Percentiles rank a stretch among this genome's conserved stretches.
Evolutionary conservation across 2,113 vertebrate genomes (phyloP).

Genomic region (Nyctereutes procyonoides): DNA sequence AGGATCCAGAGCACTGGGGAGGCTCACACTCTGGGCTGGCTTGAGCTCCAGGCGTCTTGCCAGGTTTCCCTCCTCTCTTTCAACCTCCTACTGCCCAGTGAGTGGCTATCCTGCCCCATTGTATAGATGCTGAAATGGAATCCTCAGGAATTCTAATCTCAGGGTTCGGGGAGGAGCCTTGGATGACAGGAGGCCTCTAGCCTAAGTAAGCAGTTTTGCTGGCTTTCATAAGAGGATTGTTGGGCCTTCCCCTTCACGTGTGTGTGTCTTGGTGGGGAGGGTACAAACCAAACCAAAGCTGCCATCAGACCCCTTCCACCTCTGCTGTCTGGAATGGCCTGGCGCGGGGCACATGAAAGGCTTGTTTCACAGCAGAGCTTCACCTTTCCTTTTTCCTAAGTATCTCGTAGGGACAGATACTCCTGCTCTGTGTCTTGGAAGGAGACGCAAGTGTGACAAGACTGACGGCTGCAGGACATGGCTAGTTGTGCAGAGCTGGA

Average conservation of each 20-base stretch:
- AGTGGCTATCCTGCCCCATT: neutral
- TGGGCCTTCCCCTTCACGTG: neutral
- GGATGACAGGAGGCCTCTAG: neutral
- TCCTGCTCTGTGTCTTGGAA: neutral
- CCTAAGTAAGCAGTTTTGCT: neutral
- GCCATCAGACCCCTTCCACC: neutral
- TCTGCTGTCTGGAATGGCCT: neutral
- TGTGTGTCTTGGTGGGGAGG: neutral
- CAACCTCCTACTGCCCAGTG: fast-evolving
- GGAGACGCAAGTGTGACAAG: neutral
- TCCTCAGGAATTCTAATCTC: neutral
- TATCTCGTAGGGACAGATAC: neutral
- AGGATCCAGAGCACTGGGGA: too few relatives aligned
- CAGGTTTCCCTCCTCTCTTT: neutral
- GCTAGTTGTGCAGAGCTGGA: neutral
- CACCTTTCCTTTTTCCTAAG: neutral
- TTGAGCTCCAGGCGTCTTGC: neutral
- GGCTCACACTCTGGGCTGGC: fast-evolving
- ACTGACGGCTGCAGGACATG: neutral
- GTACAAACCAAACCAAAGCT: neutral
- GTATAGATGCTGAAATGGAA: neutral
- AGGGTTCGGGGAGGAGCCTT: neutral
- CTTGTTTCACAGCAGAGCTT: neutral
- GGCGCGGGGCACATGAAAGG: neutral
- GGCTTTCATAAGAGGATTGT: neutral